A percentile compares a stretch with the other conserved stretches of the same genome.
These are phyloP conservation scores for Augochlorella aurata DNA, from an alignment of 2,888 invertebrate genomes.

Conservation along the genomic window DNA sequence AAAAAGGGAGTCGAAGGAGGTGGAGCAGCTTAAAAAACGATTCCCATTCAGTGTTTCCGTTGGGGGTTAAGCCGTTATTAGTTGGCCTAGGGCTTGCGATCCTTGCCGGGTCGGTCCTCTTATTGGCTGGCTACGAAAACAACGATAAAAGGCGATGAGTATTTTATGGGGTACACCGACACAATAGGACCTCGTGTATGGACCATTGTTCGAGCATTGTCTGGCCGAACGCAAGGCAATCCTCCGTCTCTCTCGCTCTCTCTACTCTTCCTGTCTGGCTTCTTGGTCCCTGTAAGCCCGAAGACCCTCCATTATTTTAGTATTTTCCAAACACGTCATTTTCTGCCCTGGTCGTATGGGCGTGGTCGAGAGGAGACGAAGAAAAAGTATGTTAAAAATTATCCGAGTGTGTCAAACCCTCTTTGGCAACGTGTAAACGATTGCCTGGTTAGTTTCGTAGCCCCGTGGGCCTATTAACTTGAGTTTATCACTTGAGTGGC, in stretches of 20 bases:
- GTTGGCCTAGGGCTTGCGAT: constrained; percentile 59
- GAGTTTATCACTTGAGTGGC: background rate
- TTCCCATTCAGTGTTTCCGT: constrained; percentile 79
- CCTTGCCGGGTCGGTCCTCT: constrained; percentile 62
- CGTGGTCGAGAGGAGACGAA: constrained; percentile 61
- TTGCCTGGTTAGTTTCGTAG: constrained; percentile 2
- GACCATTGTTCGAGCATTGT: constrained; percentile 76
- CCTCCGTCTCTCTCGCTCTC: constrained; percentile 45
- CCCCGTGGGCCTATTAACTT: background rate
- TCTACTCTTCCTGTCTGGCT: constrained; percentile 42
- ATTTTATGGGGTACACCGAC: constrained; percentile 79
- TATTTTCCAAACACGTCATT: constrained; percentile 80
- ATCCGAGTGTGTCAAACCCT: constrained; percentile 52
- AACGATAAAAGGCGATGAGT: constrained; percentile 81
- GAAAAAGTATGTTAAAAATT: constrained; percentile 72
- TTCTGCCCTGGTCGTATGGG: constrained; percentile 71
- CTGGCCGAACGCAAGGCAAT: constrained; percentile 71
- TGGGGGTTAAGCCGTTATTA: constrained; percentile 76
- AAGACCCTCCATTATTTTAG: constrained; percentile 77
- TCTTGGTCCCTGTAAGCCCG: constrained; percentile 35
- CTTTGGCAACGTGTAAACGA: constrained; percentile 56
- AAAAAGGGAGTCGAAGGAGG: constrained; percentile 57
- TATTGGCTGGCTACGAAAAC: constrained; percentile 79
- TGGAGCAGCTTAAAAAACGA: constrained; percentile 69
- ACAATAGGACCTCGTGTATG: constrained; percentile 77